Evolutionary conservation across 2,888 invertebrate species (phyloP).

Genomic region (Euzophera pinguis): DNA sequence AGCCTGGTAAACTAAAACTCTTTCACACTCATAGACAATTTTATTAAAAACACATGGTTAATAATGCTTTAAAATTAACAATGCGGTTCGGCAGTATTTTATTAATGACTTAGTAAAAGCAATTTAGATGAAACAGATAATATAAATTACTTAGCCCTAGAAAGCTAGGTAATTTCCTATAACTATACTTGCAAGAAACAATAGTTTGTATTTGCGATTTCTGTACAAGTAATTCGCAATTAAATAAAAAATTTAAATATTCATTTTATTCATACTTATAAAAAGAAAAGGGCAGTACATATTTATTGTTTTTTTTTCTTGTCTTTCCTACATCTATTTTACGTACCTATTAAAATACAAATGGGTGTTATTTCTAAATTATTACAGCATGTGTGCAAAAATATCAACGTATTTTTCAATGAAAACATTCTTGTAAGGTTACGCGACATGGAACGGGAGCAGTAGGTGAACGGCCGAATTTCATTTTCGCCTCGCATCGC

Average conservation of each 20-base stretch:
- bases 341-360: too few relatives aligned
- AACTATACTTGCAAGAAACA: conserved; percentile 4
- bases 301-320: too few relatives aligned
- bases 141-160: conserved; percentile 16
- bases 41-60: too few relatives aligned
- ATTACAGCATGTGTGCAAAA: conserved; percentile 15
- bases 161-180: conserved; percentile 15
- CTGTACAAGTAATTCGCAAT: too few relatives aligned
- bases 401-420: conserved; percentile 13
- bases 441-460: conserved; percentile 11
- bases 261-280: too few relatives aligned
- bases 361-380: too few relatives aligned
- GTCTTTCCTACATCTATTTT: too few relatives aligned
- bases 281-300: too few relatives aligned
- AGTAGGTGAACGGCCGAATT: conserved; percentile 36
- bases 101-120: not conserved
- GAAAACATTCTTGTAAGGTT: conserved; percentile 6
- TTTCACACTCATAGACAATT: too few relatives aligned
- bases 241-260: too few relatives aligned
- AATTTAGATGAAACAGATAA: conserved; percentile 1
- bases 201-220: not conserved
- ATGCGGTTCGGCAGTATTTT: not conserved
- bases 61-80: too few relatives aligned
- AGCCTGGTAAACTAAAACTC: too few relatives aligned
- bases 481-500: conserved; percentile 22